A percentile compares a stretch with the other conserved stretches of the same genome.
phyloP scores from a whole-genome alignment of 2,113 vertebrate species.

The Phylloscopus trochilus region DNA sequence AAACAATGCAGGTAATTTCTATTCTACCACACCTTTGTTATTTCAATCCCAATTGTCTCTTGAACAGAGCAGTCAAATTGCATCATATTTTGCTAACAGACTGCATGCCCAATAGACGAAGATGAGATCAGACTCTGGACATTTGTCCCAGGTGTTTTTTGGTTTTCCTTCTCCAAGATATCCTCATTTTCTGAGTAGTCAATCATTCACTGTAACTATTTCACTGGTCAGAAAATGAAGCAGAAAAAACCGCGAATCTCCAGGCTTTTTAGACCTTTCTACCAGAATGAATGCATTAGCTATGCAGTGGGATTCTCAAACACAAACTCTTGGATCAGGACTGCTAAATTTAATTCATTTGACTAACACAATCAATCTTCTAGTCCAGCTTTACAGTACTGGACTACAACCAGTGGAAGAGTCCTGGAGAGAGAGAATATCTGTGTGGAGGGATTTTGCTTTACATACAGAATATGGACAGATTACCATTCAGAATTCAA shows the following conservation, averaged over 20 bases:
- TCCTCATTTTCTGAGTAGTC: not conserved
- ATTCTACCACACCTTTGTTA: constrained; percentile 42
- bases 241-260: not conserved
- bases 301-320: not conserved
- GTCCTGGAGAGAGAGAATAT: not conserved
- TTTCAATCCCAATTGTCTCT: not conserved
- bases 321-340: not conserved
- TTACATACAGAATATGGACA: not conserved
- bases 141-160: not conserved
- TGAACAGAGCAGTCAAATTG: constrained; percentile 15
- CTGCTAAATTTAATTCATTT: not conserved
- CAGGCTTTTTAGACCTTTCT: not conserved
- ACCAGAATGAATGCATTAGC: not conserved
- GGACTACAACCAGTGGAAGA: not conserved
- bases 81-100: not conserved
- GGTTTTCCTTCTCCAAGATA: not conserved
- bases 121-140: constrained; percentile 3
- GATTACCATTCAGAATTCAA: not conserved
- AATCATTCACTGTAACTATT: not conserved
- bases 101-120: not conserved
- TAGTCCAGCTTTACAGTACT: not conserved
- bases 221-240: not conserved
- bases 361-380: not conserved
- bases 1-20: constrained; percentile 28
- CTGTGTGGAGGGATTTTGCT: not conserved